phyloP scores from a whole-genome alignment of 2,797 vertebrate genomes.

The Cossypha niveicapilla region DNA sequence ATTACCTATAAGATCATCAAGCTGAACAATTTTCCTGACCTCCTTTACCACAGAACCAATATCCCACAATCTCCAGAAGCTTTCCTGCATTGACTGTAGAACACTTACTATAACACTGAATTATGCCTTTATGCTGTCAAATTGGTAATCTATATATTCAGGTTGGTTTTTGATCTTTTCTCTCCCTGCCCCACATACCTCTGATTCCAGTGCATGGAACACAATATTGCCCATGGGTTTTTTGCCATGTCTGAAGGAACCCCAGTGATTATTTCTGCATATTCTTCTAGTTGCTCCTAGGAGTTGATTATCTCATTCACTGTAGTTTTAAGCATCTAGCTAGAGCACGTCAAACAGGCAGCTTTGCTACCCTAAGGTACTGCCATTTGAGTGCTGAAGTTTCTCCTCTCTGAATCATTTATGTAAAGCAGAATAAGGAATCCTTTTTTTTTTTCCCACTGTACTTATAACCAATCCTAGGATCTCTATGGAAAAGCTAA shows the following conservation, averaged over 20 bases:
- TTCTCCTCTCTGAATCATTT: neutral
- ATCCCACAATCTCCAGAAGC: neutral
- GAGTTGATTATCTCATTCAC: neutral
- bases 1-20: neutral
- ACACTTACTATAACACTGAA: neutral
- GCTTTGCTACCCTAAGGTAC: neutral
- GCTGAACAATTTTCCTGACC: neutral
- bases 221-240: neutral
- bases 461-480: neutral
- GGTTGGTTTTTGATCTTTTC: neutral
- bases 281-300: neutral
- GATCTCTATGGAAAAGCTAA: neutral
- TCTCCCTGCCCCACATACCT: accelerated
- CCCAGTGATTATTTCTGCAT: neutral
- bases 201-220: neutral
- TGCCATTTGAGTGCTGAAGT: neutral
- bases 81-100: neutral
- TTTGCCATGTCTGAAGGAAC: neutral
- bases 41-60: neutral
- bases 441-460: neutral
- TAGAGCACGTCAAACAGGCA: neutral
- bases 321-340: neutral
- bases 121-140: neutral
- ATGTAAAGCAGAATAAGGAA: neutral
- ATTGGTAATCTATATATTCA: neutral